These are phyloP conservation scores for Harmothoe impar DNA, from an alignment of 2,888 invertebrate species.

Conservation along the genomic window DNA sequence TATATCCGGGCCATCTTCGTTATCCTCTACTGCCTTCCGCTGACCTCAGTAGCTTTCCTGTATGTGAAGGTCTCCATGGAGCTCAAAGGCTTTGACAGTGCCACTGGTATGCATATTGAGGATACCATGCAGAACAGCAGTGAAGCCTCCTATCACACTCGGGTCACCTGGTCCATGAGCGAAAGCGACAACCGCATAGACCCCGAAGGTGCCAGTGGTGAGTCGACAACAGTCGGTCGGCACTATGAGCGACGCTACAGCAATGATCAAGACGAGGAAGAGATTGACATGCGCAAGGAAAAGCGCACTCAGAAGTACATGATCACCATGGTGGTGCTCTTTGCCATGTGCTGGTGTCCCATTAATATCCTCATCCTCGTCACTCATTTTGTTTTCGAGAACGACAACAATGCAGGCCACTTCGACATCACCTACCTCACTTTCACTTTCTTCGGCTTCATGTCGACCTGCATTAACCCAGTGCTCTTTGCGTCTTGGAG, in stretches of 20 bases:
- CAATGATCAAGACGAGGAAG: conserved; percentile 78
- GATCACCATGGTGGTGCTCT: conserved; percentile 87
- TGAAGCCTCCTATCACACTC: conserved; percentile 68
- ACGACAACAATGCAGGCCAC: conserved; percentile 88
- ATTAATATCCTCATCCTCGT: conserved; percentile 87
- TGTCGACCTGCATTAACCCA: conserved; percentile 88
- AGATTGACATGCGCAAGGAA: conserved; percentile 85
- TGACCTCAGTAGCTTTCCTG: conserved; percentile 87
- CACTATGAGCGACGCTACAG: conserved; percentile 56
- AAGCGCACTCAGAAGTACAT: conserved; percentile 88
- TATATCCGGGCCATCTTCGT: conserved; percentile 82
- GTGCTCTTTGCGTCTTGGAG: conserved; percentile 88
- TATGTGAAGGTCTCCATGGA: conserved; percentile 88
- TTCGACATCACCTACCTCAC: conserved; percentile 88
- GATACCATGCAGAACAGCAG: conserved; percentile 69
- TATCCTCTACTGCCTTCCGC: conserved; percentile 85
- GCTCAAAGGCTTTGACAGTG: conserved; percentile 77
- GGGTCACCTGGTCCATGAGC: conserved; percentile 69
- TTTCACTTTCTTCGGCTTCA: conserved; percentile 89
- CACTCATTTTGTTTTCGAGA: conserved; percentile 87
- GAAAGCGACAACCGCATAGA: conserved; percentile 67
- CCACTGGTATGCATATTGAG: conserved; percentile 65
- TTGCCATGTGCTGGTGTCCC: conserved; percentile 88
- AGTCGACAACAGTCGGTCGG: conserved; percentile 20
- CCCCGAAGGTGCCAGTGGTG: conserved; percentile 68